Conservation (phyloP, 2,113 vertebrate species). For the Prietella phreatophila region DNA sequence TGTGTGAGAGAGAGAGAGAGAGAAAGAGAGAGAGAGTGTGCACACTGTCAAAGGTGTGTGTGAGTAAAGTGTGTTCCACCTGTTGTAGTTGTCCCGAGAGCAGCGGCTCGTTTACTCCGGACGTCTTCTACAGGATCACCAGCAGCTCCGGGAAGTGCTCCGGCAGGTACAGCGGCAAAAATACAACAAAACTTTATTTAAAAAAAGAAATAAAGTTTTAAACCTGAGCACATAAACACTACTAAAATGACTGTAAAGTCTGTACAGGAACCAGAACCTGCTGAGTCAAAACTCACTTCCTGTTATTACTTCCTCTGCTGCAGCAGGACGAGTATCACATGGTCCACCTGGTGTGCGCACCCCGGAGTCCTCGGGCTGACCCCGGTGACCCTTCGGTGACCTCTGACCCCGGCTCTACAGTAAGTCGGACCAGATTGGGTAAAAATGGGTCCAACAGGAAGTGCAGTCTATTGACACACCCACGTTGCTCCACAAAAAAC, state of each 20-base stretch:
- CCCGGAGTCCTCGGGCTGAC: slow-evolving; percentile 63
- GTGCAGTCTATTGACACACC: not conserved
- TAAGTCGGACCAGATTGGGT: slow-evolving; percentile 56
- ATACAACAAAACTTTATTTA: not conserved
- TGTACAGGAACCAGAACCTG: not conserved
- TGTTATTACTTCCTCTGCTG: not conserved
- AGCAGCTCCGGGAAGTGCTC: slow-evolving; percentile 90
- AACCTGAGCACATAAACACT: not conserved
- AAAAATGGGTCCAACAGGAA: not conserved
- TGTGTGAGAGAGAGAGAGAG: not conserved
- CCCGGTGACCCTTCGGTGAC: slow-evolving; percentile 39
- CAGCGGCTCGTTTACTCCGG: slow-evolving; percentile 93
- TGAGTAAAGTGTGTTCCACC: slow-evolving; percentile 43
- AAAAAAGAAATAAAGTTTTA: not conserved
- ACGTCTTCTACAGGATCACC: slow-evolving; percentile 89
- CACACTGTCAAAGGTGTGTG: not conserved
- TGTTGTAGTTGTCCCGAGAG: slow-evolving; percentile 84
- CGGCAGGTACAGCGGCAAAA: slow-evolving; percentile 80
- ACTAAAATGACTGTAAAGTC: not conserved
- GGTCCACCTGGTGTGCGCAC: slow-evolving; percentile 75
- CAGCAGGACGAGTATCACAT: slow-evolving; percentile 79
- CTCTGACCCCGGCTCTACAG: slow-evolving; percentile 48
- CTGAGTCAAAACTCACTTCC: not conserved
- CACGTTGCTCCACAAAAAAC: not conserved
- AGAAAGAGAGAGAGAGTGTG: not conserved